Base-by-base conservation (phyloP, 2,797 vertebrate species). In the Mus minutoides region DNA sequence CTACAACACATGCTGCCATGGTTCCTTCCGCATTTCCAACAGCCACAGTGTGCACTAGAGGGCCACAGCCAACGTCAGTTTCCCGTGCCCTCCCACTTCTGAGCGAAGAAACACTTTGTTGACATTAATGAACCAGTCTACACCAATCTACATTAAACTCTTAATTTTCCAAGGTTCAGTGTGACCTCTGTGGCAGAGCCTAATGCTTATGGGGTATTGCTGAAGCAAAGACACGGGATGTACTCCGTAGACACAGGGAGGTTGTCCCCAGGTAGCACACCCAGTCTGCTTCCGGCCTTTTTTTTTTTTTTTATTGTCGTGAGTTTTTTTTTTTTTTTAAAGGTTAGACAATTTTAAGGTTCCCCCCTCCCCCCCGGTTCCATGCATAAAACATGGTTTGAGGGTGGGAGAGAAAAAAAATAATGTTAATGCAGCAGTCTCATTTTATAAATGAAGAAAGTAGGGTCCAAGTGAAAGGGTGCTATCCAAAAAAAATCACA, bases 371-470 rank as follows among this genome's bases (percentile, higher is more conserved):
- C 77, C 13, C 8, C 77, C 9, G 49, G 34, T 83, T 90, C 54
- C 26, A 75, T 2, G 52, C 22, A 75, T 37, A 52, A 91, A 86
- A 90, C 78, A 80, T 64, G 40, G 49, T 88, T 91, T 58, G 58
- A 69, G 5, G 3, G 62, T 86, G 31, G 24, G 7, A 75, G 31
- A 79, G 31, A 73, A 34, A 95, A 83, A 89, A 94, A 76, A 22
- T 46, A 69, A 75, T 54, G 7, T 58, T 73, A 71, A 31, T n/a
- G 62, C 6, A 79, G 26, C 29, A 56, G 54, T 82, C 60, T 84
- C 80, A 90, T 69, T 95, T 92, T 49, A 46, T n/a, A 91, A 5
- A 37, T n/a, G 24, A 94, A 88, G 52, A 87, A 71, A 91, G 21
- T 21, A 26, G 93, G 60, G 58, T 14, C 56, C 37, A 21, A 58